Base-by-base conservation (phyloP, 2,797 vertebrate genomes). In the Oryzias dopingdopingensis region DNA sequence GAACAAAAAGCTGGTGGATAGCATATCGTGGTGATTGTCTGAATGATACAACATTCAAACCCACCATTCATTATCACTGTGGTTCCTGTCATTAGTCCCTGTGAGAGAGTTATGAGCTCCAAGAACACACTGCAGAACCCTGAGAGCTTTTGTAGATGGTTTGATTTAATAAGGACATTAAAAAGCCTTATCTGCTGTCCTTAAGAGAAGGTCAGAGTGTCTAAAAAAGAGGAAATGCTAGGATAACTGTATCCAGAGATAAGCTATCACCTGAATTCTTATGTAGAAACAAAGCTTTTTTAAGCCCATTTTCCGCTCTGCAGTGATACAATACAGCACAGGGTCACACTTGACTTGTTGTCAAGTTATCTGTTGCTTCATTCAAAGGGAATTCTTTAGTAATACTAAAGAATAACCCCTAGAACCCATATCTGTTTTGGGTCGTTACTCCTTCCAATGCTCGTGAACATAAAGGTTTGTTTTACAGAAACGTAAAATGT, bases 151-250 rank as follows among this genome's bases (percentile, higher is more conserved):
- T 68, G 79, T 81, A 80, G 85, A 88, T 89, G 82, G 56, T 59
- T 80, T 87, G 84, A 92, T 89, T 92, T 89, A 91, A 90, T 88
- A 89, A 90, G 85, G 82, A 86, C 87, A 88, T 90, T 88, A 89
- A 87, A 90, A 87, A 76, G 51, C 70, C 86, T 89, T 88, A 90
- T 91, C 84, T 88, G 61, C 57, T 86, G 82, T 90, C 86, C 88
- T 88, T 79, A 89, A 81, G 83, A 86, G 82, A 90, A 92, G 90
- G 89, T 91, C 89, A 90, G 72, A 52, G 77, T 86, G 82, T 91
- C 86, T 89, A 84, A 87, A 91, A 88, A 84, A 83, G 80, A 83
- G 83, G 81, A 86, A 89, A 91, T 86, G 85, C 86, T 85, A 88
- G 80, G 86, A 88, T 90, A 89, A 88, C 86, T 85, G 83, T 87